Evolutionary conservation across 2,888 invertebrate genomes (phyloP), one percentile per base, ranked within the genome.

Genomic region (Melinaea marsaeus): DNA sequence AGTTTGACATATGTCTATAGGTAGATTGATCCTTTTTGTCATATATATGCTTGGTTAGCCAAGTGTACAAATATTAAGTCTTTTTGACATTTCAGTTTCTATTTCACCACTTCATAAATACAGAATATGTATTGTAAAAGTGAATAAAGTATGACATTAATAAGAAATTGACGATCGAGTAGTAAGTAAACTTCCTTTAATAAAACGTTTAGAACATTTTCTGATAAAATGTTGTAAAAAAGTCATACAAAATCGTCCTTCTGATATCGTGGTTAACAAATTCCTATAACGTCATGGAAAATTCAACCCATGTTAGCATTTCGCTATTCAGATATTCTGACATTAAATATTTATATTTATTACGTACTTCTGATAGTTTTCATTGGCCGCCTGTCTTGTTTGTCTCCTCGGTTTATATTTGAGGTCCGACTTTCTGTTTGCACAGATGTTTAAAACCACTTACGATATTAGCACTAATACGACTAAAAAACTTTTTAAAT

Each of bases 321-420:
- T 62, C 56, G 62, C 34, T 58, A 37, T 60, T 45, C 54, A 34
- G 32, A 55, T 67, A 69, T 72, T 73, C 63, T 55, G 48, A 34
- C 58, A 54, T 54, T 46, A 60, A 72, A 72, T 79, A 75, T 76
- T 78, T 76, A 70, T 71, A 68, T 37, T 13, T 13, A 22, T 22
- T 13, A 48, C 56, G 58, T 60, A 58, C 76, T 72, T 73, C 65
- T 66, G 72, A 75, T 72, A 73, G 61, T 68, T 68, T 71, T 67
- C 61, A 71, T 83, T 84, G 84, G 81, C 81, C 60, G 37, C 5
- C 13, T 69, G 71, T 71, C 71, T 68, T 58, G 59, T 65, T 68
- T 62, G 61, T 64, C 56, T 63, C 65, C 63, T 63, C 67, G 51
- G 35, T 51, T 58, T 60, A 63, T 65, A 63, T 61, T 58, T 57